Percentiles rank a stretch among this genome's conserved stretches.
Evolutionary conservation across 2,113 vertebrate species (phyloP).

Genomic region (Hippopotamus amphibius): DNA sequence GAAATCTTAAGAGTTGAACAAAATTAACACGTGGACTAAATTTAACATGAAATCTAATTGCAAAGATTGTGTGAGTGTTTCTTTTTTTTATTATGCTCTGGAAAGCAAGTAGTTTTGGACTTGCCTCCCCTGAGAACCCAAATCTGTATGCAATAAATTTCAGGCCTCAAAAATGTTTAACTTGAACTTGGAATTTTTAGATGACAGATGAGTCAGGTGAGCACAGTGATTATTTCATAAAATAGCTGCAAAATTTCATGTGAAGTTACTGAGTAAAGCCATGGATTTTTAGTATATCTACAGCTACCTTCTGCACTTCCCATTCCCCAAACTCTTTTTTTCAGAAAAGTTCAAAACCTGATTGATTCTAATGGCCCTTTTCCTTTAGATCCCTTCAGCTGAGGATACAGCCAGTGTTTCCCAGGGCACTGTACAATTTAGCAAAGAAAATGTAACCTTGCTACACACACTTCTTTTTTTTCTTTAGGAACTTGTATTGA

Average conservation of each 20-base stretch:
- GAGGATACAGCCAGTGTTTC: background rate
- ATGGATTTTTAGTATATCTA: background rate
- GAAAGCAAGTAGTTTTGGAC: constrained; percentile 17
- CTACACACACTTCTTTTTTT: background rate
- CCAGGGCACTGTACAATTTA: background rate
- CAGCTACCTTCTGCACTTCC: background rate
- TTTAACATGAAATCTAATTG: background rate
- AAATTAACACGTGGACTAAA: background rate
- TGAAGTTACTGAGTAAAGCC: background rate
- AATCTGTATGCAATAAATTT: background rate
- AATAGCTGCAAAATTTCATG: background rate
- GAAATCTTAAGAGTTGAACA: background rate
- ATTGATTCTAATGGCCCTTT: background rate
- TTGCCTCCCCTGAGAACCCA: background rate
- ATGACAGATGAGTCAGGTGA: background rate
- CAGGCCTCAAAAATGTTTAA: background rate
- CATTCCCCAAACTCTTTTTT: background rate
- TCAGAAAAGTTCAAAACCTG: background rate
- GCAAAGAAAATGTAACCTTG: constrained; percentile 10
- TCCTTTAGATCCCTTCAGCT: background rate
- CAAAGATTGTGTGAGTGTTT: background rate
- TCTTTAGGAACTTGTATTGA: too few relatives aligned
- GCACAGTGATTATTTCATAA: background rate
- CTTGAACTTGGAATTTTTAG: background rate
- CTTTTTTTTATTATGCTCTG: background rate